Conservation (phyloP, 2,113 vertebrate genomes). For the Steatornis caripensis region DNA sequence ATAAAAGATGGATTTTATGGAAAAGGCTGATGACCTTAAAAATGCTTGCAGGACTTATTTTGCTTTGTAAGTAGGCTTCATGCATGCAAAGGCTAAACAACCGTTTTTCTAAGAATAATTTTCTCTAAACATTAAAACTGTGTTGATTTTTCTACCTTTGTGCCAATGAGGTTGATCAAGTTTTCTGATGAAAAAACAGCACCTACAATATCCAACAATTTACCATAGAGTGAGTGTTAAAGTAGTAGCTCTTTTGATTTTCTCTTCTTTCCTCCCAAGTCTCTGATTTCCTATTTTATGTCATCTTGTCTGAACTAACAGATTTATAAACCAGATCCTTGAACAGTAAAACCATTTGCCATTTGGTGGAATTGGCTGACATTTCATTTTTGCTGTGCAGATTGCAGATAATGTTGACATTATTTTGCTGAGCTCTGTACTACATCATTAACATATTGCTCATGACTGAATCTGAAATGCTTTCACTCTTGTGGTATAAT, state of each 20-base stretch:
- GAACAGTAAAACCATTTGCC: conserved; percentile 73
- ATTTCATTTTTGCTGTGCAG: conserved; percentile 80
- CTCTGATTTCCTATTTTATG: conserved; percentile 26
- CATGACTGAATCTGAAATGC: conserved; percentile 66
- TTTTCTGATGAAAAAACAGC: not conserved
- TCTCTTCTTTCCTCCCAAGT: not conserved
- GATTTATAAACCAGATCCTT: conserved; percentile 67
- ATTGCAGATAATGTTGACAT: conserved; percentile 79
- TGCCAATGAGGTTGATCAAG: not conserved
- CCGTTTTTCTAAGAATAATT: not conserved
- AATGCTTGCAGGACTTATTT: not conserved
- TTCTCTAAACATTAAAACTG: not conserved
- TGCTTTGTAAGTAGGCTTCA: not conserved
- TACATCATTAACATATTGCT: conserved; percentile 74
- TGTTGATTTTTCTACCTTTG: not conserved
- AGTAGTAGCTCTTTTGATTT: not conserved
- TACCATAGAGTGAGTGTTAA: not conserved
- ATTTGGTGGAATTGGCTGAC: conserved; percentile 82
- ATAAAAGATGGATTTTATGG: not conserved
- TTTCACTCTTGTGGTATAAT: conserved; percentile 60
- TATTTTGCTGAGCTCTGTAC: conserved; percentile 68
- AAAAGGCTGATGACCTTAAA: not conserved
- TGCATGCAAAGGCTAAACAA: not conserved
- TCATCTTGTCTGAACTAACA: conserved; percentile 49
- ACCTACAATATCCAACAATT: not conserved